These are phyloP conservation scores for Dinothrombium tinctorium DNA, from an alignment of 1,140 invertebrate genomes.

Conservation along the genomic window DNA sequence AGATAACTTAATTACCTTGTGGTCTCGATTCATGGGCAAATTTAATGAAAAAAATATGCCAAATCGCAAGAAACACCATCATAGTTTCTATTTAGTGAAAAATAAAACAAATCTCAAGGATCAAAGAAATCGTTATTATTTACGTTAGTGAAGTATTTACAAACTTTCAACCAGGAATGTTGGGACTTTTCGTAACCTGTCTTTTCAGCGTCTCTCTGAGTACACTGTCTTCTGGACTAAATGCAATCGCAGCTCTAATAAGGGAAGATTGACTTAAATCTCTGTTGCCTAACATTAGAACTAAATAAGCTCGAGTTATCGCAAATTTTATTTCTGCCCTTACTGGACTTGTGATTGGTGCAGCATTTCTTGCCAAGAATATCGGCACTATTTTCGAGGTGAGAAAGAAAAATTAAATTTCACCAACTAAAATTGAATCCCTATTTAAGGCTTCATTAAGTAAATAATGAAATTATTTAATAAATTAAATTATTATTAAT, in stretches of 20 bases:
- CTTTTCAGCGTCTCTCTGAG: conserved; percentile 17
- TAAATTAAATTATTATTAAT: too few species aligned
- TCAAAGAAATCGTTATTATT: too few species aligned
- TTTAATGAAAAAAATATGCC: too few species aligned
- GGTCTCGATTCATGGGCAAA: too few species aligned
- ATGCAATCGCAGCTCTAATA: conserved; percentile 9
- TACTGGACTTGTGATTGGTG: not conserved
- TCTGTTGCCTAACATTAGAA: not conserved
- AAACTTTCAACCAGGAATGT: conserved; percentile 19
- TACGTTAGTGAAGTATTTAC: too few species aligned
- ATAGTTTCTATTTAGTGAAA: too few species aligned
- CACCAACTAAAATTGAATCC: too few species aligned
- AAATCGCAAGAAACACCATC: too few species aligned
- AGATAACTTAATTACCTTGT: too few species aligned
- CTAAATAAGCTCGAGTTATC: not conserved
- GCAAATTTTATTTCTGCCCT: conserved; percentile 6
- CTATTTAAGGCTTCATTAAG: too few species aligned
- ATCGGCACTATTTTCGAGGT: conserved; percentile 1
- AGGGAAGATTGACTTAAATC: conserved; percentile 10
- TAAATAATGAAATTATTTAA: too few species aligned
- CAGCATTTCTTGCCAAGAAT: not conserved
- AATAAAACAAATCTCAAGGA: too few species aligned
- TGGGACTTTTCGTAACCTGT: conserved; percentile 19
- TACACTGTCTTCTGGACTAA: conserved; percentile 12
- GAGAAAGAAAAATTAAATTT: not conserved